Evolutionary conservation across 2,888 invertebrate genomes (phyloP), one percentile per base, ranked within the genome.

Genomic region (Parelbella ahira): DNA sequence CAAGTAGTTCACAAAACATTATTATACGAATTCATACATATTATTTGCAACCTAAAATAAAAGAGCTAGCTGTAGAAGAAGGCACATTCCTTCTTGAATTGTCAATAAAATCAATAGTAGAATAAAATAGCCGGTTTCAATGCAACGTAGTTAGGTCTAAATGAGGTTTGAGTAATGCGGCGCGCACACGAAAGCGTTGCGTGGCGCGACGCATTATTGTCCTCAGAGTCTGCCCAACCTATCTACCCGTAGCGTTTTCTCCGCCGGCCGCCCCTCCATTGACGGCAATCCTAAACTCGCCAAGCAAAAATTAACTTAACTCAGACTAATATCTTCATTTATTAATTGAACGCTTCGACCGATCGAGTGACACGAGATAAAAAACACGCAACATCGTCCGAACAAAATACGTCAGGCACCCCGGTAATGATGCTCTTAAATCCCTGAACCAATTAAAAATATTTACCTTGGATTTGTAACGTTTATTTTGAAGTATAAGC

Each of bases 141-240:
- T 81, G 80, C 80, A 63, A 62, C 68, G 69, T 74, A 75, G 83
- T 81, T 81, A 79, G 71, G 62, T 76, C 75, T 80, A 86, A 87
- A 87, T 84, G 87, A 87, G 83, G 74, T 71, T 76, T 84, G 86
- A 87, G 80, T 87, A 81, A 87, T 86, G 84, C 68, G 56, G 55
- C 52, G 59, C 48, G 55, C 65, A 74, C 83, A 86, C 84, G 84
- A 79, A 76, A 61, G 68, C 59, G 53, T 81, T 58, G 81, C 83
- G 83, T 82, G 81, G 81, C 54, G 59, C 57, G 44, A 54, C 30
- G 49, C 55, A 58, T 59, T 60, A 56, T 68, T 68, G 60, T 66
- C 53, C 53, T 49, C 52, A 23, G 46, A 47, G 50, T 48, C 50
- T 42, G 41, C 38, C 39, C 43, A 48, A 54, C 53, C 11, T 39